phyloP scores from a whole-genome alignment of 2,888 invertebrate genomes.

The Agonopterix subpropinquella region DNA sequence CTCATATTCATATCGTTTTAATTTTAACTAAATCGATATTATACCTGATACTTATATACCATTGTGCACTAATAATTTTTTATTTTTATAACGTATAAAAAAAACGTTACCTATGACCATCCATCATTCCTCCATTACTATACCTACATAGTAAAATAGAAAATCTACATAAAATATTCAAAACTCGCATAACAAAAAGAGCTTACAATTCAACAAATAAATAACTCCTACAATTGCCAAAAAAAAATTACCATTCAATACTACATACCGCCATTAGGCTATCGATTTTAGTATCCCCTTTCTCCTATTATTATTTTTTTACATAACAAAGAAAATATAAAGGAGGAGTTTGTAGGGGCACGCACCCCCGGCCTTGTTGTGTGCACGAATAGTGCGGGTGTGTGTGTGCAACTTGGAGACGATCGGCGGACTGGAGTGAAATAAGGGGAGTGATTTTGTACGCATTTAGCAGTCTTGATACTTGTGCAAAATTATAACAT shows the following conservation, averaged over 20 bases:
- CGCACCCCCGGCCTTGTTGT: slow-evolving; percentile 50
- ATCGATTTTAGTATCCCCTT: slow-evolving; percentile 72
- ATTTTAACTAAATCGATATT: too few species aligned
- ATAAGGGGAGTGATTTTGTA: slow-evolving; percentile 63
- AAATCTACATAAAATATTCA: too few species aligned
- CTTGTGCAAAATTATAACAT: too few species aligned
- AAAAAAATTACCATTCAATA: slow-evolving; percentile 23
- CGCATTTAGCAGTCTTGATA: slow-evolving; percentile 2
- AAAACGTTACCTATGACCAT: too few species aligned
- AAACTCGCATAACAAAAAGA: too few species aligned
- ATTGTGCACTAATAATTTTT: too few species aligned
- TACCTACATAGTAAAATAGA: too few species aligned
- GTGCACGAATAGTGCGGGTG: slow-evolving; percentile 23
- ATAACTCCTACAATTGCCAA: slow-evolving; percentile 12
- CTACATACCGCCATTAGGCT: slow-evolving; percentile 57
- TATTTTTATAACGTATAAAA: too few species aligned
- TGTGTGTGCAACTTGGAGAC: slow-evolving; percentile 62
- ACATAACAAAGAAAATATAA: slow-evolving; percentile 74
- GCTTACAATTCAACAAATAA: not conserved
- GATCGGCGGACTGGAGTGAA: slow-evolving; percentile 60
- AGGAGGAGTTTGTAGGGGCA: slow-evolving; percentile 70
- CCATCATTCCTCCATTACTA: too few species aligned
- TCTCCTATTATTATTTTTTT: slow-evolving; percentile 63
- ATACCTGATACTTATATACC: too few species aligned
- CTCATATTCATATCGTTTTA: too few species aligned